Conservation (phyloP, 2,113 vertebrate genomes). For the Pungitius pungitius region DNA sequence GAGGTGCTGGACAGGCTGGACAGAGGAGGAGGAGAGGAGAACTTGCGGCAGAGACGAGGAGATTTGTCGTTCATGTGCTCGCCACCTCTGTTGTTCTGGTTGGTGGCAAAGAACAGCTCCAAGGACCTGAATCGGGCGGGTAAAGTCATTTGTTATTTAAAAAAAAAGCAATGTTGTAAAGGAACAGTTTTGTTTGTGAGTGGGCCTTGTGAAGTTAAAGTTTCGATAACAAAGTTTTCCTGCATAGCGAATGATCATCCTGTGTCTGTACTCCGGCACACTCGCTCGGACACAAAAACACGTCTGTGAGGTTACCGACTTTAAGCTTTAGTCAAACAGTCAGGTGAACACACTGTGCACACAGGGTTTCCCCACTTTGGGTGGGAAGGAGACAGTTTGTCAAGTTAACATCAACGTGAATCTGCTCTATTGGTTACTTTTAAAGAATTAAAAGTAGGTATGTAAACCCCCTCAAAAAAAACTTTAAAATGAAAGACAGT, state of each 20-base stretch:
- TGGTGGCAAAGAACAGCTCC: conserved; percentile 96
- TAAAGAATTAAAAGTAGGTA: not conserved
- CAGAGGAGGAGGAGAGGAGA: conserved; percentile 93
- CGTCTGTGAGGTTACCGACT: conserved; percentile 1
- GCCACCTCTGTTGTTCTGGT: conserved; percentile 87
- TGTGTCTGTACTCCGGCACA: not conserved
- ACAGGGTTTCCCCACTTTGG: not conserved
- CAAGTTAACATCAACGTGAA: not conserved
- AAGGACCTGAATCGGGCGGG: conserved; percentile 84
- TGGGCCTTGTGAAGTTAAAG: not conserved
- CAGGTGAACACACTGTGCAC: conserved; percentile 2
- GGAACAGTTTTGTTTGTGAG: not conserved
- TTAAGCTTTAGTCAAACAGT: conserved; percentile 15
- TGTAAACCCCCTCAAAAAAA: conserved; percentile 5
- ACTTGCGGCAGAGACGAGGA: conserved; percentile 93
- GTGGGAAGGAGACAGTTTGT: not conserved
- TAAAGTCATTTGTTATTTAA: conserved; percentile 13
- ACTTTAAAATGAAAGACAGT: not conserved
- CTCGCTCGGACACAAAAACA: conserved; percentile 11
- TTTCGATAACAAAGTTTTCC: not conserved
- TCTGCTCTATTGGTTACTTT: not conserved
- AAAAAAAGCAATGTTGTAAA: conserved; percentile 14
- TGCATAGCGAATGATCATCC: not conserved
- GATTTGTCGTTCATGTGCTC: conserved; percentile 90
- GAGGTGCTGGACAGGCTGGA: conserved; percentile 90